Base-by-base conservation (phyloP, 2,888 invertebrate species). In the Tetheella fluctuosa region DNA sequence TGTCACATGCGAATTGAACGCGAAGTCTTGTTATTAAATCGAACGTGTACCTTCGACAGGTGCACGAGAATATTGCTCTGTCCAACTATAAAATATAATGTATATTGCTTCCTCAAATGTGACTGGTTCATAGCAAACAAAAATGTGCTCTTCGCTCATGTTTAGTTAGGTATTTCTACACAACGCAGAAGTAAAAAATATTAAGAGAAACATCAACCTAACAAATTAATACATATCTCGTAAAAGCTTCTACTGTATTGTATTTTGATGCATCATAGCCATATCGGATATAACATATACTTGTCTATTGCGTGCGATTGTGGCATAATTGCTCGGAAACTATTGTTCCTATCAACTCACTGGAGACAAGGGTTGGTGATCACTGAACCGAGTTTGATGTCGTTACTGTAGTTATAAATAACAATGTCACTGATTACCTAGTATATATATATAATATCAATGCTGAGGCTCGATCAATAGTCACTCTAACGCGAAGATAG, bases 11-110 rank as follows among this genome's bases (percentile, higher is more conserved):
- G 83, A 82, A 88, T 88, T 85, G 86, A 85, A 86, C 85, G 81
- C 69, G 83, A 72, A 83, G 74, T 82, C 73, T 74, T 79, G 85
- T 89, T 91, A 90, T 90, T 90, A 90, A 90, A 90, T 89, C 82
- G 84, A 79, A 83, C 79, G 77, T 70, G 74, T 67, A 80, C 39
- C 48, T 20, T 10, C 74, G 75, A 75, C 90, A 90, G 90, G 90
- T 90, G 90, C 71, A 73, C 69, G 59, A 64, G 74, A 77, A 84
- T 86, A 85, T 86, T 81, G 76, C 78, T 72, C 60, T 75, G 67
- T 39, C n/a, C 71, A 70, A 68, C 73, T 74, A 76, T 71, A 71
- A 79, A 68, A 73, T 73, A 69, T 61, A 58, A 59, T 61, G 69
- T 69, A 69, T 70, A 68, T 64, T 25, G 63, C 65, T 61, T 58